Evolutionary conservation across 2,797 vertebrate genomes (phyloP).

Genomic region (Picus viridis): DNA sequence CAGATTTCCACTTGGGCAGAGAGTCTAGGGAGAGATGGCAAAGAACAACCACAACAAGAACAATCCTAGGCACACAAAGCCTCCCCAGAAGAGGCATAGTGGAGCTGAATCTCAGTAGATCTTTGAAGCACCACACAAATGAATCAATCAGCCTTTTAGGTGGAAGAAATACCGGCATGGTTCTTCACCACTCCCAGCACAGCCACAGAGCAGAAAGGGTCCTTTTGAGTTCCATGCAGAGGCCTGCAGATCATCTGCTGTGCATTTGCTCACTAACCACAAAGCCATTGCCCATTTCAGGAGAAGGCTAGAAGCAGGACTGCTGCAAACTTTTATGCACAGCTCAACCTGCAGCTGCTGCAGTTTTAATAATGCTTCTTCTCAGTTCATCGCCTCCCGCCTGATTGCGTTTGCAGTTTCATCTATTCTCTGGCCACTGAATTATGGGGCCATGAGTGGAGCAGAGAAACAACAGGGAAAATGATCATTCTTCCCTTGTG

Average conservation of each 20-base stretch:
- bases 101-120: not conserved
- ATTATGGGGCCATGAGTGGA: not conserved
- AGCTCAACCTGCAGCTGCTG: not conserved
- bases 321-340: not conserved
- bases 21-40: not conserved
- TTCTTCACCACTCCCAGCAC: not conserved
- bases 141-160: not conserved
- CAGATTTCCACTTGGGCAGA: not conserved
- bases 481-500: not conserved
- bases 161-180: not conserved
- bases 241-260: not conserved
- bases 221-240: not conserved
- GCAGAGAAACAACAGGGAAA: not conserved
- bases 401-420: not conserved
- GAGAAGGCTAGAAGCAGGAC: not conserved
- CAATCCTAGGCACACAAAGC: not conserved
- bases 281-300: not conserved
- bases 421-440: not conserved
- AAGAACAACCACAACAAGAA: accelerated
- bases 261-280: not conserved
- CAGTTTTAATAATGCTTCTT: not conserved
- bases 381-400: accelerated
- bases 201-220: not conserved
- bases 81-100: not conserved
- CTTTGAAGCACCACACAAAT: not conserved